Percentiles rank a stretch among this genome's conserved stretches.
Evolutionary conservation across 2,113 vertebrate genomes (phyloP).

Genomic region (Piprites chloris): DNA sequence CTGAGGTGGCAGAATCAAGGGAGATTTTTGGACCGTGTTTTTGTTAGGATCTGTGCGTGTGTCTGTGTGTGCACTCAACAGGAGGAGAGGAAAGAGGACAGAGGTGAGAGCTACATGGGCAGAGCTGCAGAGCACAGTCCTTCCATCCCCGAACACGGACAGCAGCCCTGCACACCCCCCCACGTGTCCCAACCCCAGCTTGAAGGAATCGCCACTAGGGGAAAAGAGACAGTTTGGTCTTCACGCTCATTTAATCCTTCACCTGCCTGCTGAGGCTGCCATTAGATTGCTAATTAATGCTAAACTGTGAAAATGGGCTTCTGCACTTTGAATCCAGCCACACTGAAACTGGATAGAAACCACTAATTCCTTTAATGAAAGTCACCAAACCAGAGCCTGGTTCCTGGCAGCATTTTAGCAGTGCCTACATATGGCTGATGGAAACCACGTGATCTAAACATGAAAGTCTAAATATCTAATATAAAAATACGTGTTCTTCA

Average conservation of each 20-base stretch:
- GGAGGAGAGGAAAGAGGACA: not conserved
- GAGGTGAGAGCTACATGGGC: not conserved
- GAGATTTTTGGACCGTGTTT: fast-evolving
- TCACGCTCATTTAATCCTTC: slow-evolving; percentile 32
- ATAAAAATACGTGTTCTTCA: not conserved
- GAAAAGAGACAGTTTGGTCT: slow-evolving; percentile 7
- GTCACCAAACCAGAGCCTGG: slow-evolving; percentile 53
- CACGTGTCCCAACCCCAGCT: not conserved
- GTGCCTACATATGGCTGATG: slow-evolving; percentile 40
- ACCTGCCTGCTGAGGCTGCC: slow-evolving; percentile 44
- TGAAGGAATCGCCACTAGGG: not conserved
- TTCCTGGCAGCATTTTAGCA: slow-evolving; percentile 24
- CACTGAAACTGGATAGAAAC: slow-evolving; percentile 68
- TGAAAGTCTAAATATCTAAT: not conserved
- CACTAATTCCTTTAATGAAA: slow-evolving; percentile 69
- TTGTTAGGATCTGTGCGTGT: not conserved
- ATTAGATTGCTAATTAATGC: slow-evolving; percentile 60
- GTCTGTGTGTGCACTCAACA: not conserved
- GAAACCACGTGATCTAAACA: slow-evolving; percentile 2
- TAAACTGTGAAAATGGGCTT: slow-evolving; percentile 45
- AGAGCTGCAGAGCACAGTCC: not conserved
- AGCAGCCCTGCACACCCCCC: not conserved
- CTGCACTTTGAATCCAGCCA: slow-evolving; percentile 47
- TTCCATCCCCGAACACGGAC: not conserved
- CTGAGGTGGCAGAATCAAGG: not conserved